These are phyloP conservation scores for Dendropsophus ebraccatus DNA, from an alignment of 2,113 vertebrate species.

Conservation along the genomic window DNA sequence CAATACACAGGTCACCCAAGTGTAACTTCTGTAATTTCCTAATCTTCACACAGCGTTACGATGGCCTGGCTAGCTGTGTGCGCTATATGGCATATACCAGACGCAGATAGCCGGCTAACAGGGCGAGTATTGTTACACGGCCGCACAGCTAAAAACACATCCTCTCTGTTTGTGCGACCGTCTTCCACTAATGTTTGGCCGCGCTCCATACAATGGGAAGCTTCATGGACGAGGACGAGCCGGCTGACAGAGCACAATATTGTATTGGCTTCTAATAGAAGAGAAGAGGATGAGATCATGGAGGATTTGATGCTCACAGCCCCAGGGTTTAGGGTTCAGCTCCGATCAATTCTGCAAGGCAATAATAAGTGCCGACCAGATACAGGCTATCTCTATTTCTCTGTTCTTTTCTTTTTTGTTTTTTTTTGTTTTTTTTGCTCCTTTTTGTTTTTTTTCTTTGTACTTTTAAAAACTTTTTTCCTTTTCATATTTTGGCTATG, in stretches of 20 bases:
- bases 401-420: too few species aligned
- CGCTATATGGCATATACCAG: background rate
- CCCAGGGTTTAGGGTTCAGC: too few species aligned
- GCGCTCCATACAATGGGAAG: background rate
- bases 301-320: background rate
- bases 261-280: background rate
- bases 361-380: too few species aligned
- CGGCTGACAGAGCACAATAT: background rate
- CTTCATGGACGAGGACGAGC: slow-evolving; percentile 1
- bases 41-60: background rate
- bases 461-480: too few species aligned
- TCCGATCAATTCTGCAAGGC: too few species aligned
- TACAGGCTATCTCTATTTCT: too few species aligned
- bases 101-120: background rate
- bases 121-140: background rate
- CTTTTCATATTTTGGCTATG: too few species aligned
- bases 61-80: background rate
- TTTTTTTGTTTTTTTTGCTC: too few species aligned
- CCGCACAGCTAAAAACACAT: slow-evolving; percentile 15
- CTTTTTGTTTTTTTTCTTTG: too few species aligned
- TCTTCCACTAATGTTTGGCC: slow-evolving; percentile 12
- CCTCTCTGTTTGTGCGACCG: slow-evolving; percentile 10
- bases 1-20: background rate
- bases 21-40: background rate
- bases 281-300: background rate